Base-by-base conservation (phyloP, 2,113 vertebrate species). In the Rutilus rutilus region DNA sequence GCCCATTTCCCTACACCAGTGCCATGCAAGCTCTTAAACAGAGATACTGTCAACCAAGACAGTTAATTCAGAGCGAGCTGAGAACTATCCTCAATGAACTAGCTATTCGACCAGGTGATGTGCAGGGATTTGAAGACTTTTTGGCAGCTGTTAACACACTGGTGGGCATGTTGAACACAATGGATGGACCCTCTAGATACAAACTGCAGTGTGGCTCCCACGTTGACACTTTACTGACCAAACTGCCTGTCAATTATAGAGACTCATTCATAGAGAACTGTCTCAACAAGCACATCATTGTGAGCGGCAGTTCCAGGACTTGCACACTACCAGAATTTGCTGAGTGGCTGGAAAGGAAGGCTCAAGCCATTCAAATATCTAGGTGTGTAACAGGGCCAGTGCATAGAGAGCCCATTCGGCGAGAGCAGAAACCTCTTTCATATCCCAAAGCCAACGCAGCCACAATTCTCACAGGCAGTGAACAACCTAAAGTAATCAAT, bases 21-120 rank as follows among this genome's bases (percentile, higher is more conserved):
- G 60, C 79, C 33, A 82, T 82, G 60, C 60, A 82, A 3, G 60
- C 79, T 15, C 60, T 81, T 10, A 23, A 81, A 19, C 78, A 81
- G 64, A 67, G 59, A 62, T 82, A 82, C 42, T 15, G 79, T 50
- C 79, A 82, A 30, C 36, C 79, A 67, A 39, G 36, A 23, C 36
- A 71, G 64, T 30, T 65, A 30, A 65, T 65, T 65, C 64, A 65
- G 64, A 65, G 27, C 1, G 64, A 65, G 64, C 64, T 65, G 64
- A 4, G 64, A 65, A 27, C 64, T 33, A 25, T 62, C n/a, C 60
- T 62, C 7, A 62, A 62, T 62, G 59, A n/a, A 62, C 59, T 23
- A 62, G 59, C 10, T 25, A 62, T 62, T 62, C 8, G 8, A 25
- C n/a, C 59, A 62, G 59, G 59, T 11, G 59, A 62, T 62, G 59